phyloP scores from a whole-genome alignment of 2,113 vertebrate genomes.

The Oreochromis tanganicae region DNA sequence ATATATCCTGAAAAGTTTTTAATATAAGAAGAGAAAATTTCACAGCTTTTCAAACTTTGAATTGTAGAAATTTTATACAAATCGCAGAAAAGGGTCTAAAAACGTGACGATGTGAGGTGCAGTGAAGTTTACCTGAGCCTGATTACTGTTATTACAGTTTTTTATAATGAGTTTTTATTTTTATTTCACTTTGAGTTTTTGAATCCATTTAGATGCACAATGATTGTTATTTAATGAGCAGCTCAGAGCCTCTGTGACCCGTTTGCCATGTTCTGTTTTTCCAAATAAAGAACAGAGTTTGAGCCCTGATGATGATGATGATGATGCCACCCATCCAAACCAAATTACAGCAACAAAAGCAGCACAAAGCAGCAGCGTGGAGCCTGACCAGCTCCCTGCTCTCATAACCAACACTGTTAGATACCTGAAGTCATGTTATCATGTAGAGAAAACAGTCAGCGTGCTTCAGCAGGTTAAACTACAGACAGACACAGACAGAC shows the following conservation, averaged over 20 bases:
- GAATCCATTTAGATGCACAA: background rate
- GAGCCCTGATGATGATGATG: background rate
- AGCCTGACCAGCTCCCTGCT: background rate
- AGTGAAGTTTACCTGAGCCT: accelerated
- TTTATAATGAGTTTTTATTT: background rate
- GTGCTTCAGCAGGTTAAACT: background rate
- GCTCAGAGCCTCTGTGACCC: background rate
- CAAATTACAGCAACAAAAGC: background rate
- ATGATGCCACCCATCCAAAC: background rate
- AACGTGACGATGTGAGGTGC: accelerated
- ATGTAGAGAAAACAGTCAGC: background rate
- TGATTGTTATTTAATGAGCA: background rate
- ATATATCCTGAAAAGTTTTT: accelerated
- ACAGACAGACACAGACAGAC: too few species aligned
- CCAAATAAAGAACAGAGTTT: background rate
- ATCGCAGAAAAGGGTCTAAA: background rate
- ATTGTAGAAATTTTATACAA: background rate
- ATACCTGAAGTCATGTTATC: background rate
- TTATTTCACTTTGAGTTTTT: background rate
- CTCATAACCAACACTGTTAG: background rate
- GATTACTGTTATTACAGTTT: background rate
- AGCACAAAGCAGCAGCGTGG: background rate
- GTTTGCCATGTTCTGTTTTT: background rate
- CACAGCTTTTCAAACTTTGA: background rate
- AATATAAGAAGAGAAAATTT: background rate